Percentiles rank a stretch among this genome's conserved stretches.
Evolutionary conservation across 2,888 invertebrate species (phyloP).

Genomic region (Leptinotarsa haldemani): DNA sequence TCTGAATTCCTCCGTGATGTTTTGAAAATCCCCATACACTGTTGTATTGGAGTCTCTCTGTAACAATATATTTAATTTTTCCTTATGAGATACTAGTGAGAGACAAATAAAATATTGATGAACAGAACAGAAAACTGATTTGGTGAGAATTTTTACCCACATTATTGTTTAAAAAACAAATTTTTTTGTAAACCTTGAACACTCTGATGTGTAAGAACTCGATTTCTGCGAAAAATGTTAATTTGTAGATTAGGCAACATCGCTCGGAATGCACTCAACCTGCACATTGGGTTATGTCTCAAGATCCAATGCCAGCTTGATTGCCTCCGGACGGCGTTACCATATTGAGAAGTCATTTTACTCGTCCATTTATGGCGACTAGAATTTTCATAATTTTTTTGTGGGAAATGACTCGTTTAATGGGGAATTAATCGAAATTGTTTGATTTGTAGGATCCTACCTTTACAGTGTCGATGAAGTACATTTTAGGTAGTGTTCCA

Average conservation of each 20-base stretch:
- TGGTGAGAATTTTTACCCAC: too few relatives aligned
- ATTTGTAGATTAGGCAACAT: slow-evolving; percentile 19
- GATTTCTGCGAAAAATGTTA: background rate
- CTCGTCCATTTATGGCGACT: slow-evolving; percentile 37
- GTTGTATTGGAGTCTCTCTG: too few relatives aligned
- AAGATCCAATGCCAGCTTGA: slow-evolving; percentile 39
- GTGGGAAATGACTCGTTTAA: slow-evolving; percentile 27
- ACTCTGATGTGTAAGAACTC: background rate
- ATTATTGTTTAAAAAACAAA: too few relatives aligned
- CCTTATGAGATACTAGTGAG: too few relatives aligned
- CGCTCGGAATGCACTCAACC: slow-evolving; percentile 50
- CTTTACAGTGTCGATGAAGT: background rate
- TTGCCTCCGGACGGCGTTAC: slow-evolving; percentile 40
- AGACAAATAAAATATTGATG: too few relatives aligned
- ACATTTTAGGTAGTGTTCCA: background rate
- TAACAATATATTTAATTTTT: too few relatives aligned
- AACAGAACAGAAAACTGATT: too few relatives aligned
- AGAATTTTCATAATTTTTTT: slow-evolving; percentile 43
- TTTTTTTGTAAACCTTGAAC: background rate
- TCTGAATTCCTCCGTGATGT: too few relatives aligned
- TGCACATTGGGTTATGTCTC: slow-evolving; percentile 46
- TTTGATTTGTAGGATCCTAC: slow-evolving; percentile 24
- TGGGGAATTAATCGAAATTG: slow-evolving; percentile 27
- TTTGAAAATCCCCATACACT: too few relatives aligned
- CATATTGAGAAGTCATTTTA: slow-evolving; percentile 47